Evolutionary conservation across 2,113 vertebrate genomes (phyloP), one percentile per base, ranked within the genome.

Genomic region (Ammodytes dubius): DNA sequence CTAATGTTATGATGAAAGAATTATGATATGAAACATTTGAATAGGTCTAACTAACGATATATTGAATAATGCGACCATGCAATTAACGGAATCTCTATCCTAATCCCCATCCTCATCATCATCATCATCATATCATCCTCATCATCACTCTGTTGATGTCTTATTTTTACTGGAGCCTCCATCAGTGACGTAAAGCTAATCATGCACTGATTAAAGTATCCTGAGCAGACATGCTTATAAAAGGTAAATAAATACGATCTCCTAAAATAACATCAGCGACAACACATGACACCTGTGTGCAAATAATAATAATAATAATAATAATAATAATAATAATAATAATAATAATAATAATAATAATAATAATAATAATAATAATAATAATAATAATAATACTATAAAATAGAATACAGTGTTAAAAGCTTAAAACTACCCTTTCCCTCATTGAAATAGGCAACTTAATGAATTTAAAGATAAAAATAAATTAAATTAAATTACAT

Each of bases 61-160:
- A 52, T 49, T 46, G 42, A 65, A 72, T 27, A 27, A 40, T 45
- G 1, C 10, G 5, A 67, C 14, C 12, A 57, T 67, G 10, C 10
- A 59, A 27, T 49, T 45, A 53, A 42, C 8, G 27, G 27, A 27
- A 27, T 27, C 13, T 45, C 0, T 52, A 54, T 39, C 6, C 1
- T n/a, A 39, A 54, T n/a, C n/a, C 37, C 47, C 52, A 19, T 49
- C 13, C 40, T 53, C 19, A 60, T 69, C 47, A 70, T 42, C 56
- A 37, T 76, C 59, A 60, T 73, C 4, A 59, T 66, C 58, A 53
- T 75, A 70, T 42, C 56, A 37, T 76, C 59, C 56, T 73, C 4
- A 59, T 66, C 58, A 53, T 75, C 61, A 74, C 43, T 68, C 13
- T 69, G 46, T 52, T 82, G 50, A 57, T 85, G 52, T 77, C 80